Evolutionary conservation across 2,888 invertebrate species (phyloP).

Genomic region (Drosophila anceps): DNA sequence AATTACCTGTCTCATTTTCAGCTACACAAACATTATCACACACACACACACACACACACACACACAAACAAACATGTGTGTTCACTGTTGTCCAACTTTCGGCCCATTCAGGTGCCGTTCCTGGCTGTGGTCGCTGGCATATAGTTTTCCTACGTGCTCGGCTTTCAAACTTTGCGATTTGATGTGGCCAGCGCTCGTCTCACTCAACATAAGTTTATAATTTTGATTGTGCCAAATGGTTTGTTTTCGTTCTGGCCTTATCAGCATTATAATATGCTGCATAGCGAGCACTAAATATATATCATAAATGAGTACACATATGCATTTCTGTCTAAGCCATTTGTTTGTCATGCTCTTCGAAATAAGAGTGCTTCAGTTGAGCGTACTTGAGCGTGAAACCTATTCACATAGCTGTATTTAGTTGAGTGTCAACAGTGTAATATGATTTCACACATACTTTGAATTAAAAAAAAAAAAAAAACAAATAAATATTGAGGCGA

Average conservation of each 20-base stretch:
- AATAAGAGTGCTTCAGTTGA: not conserved
- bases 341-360: not conserved
- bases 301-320: not conserved
- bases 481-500: not conserved
- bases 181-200: constrained; percentile 39
- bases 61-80: not conserved
- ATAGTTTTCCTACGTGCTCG: constrained; percentile 63
- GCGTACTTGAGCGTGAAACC: not conserved
- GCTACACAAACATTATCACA: constrained; percentile 1
- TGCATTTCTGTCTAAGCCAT: not conserved
- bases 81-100: constrained; percentile 9
- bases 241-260: constrained; percentile 20
- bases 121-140: constrained; percentile 38
- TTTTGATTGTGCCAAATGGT: constrained; percentile 44
- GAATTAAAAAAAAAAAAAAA: too few species aligned
- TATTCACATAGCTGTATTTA: not conserved
- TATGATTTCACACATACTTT: not conserved
- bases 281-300: not conserved
- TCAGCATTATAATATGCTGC: constrained; percentile 25
- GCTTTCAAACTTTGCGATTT: constrained; percentile 73
- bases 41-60: not conserved
- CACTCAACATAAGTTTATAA: constrained; percentile 54
- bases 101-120: constrained; percentile 21
- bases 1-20: constrained; percentile 67
- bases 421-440: not conserved